These are phyloP conservation scores for Antheraea mylitta DNA, from an alignment of 1,140 invertebrate species.

Conservation along the genomic window DNA sequence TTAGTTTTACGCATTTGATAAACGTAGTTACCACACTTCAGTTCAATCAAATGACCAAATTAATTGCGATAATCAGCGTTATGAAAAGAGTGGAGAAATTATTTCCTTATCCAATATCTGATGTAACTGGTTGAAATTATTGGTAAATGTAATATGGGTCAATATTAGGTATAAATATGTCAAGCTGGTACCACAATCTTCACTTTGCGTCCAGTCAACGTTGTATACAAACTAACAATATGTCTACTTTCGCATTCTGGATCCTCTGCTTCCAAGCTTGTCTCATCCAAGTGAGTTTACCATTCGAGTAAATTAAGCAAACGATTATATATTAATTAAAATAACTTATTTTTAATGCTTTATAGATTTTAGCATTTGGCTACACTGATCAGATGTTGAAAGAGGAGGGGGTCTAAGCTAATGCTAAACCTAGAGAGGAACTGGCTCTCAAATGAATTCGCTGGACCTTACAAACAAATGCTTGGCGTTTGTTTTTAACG, in stretches of 20 bases:
- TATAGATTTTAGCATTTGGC: too few relatives aligned
- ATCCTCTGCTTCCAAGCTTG: conserved; percentile 2
- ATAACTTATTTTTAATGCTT: too few relatives aligned
- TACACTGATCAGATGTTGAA: too few relatives aligned
- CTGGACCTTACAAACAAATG: too few relatives aligned
- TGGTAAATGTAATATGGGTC: not conserved
- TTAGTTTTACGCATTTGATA: too few relatives aligned
- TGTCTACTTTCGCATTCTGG: conserved; percentile 4
- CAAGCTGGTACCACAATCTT: not conserved
- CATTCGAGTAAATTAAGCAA: too few relatives aligned
- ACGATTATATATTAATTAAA: too few relatives aligned
- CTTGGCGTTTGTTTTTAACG: too few relatives aligned
- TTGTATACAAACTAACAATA: conserved; percentile 12
- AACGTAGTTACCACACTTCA: not conserved
- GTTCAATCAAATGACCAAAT: not conserved
- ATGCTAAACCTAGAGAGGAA: too few relatives aligned
- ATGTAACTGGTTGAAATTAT: not conserved
- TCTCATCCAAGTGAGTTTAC: conserved; percentile 1
- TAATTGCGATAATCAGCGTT: not conserved
- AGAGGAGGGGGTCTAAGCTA: too few relatives aligned
- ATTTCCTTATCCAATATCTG: not conserved
- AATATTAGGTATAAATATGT: conserved; percentile 1
- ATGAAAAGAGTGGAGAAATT: not conserved
- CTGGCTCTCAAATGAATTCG: too few relatives aligned
- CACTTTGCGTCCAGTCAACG: not conserved